These are phyloP conservation scores for Sitodiplosis mosellana DNA, from an alignment of 1,140 invertebrate genomes.

Conservation along the genomic window DNA sequence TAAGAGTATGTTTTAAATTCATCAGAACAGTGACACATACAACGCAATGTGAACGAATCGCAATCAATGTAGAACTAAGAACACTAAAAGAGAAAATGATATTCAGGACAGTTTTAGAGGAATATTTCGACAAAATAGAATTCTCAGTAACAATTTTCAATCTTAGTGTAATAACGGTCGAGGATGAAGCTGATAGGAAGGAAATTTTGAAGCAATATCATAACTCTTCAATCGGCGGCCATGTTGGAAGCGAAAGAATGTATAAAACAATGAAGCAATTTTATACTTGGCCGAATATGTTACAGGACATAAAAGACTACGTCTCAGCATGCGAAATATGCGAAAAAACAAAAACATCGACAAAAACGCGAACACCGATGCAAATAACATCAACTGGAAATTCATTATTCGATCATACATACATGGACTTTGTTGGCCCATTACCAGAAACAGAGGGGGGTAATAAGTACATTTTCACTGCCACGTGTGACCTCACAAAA, in stretches of 20 bases:
- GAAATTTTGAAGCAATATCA: not conserved
- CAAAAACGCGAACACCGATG: conserved; percentile 7
- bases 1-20: too few relatives aligned
- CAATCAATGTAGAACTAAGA: too few relatives aligned
- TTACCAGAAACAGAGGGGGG: conserved; percentile 1
- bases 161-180: not conserved
- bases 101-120: too few relatives aligned
- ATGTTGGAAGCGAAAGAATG: not conserved
- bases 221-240: not conserved
- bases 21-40: too few relatives aligned
- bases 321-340: conserved; percentile 10
- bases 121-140: too few relatives aligned
- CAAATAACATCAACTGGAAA: conserved; percentile 11
- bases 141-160: not conserved
- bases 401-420: conserved; percentile 9
- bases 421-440: conserved; percentile 12
- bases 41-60: too few relatives aligned
- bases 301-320: conserved; percentile 1
- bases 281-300: conserved; percentile 1
- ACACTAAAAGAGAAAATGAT: too few relatives aligned
- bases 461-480: not conserved
- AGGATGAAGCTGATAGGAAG: not conserved
- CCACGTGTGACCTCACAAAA: not conserved
- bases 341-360: conserved; percentile 8
- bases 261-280: not conserved